Base-by-base conservation (phyloP, 37 sponge, comb jelly and placozoan genomes). In the Geodia barretti region DNA sequence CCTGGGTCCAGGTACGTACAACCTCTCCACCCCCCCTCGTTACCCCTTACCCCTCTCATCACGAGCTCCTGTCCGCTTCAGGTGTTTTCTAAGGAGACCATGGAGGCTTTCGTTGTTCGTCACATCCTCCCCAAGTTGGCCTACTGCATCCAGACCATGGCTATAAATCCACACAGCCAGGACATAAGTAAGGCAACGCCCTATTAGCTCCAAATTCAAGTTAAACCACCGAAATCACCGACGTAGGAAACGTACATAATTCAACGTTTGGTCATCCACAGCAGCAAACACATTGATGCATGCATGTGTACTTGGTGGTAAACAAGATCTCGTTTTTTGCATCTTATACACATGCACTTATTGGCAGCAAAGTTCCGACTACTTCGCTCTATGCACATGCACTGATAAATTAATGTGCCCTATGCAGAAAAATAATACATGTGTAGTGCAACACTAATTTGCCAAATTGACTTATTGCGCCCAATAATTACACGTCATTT, bases 71-170 rank as follows among this genome's bases (percentile, higher is more conserved):
- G 4, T 25, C 39, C 40, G 3, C 29, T 23, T 7, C 31, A 83
- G 73, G 73, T 85, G 17, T 83, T 96, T 83, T 79, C 95, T 39
- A 78, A 66, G 1, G 91, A 87, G 26, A 79, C 81, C 5, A 94
- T 99, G 93, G 99, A 96, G 62, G 87, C 86, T 2, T 99, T 99
- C 76, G 59, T 99, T 29, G 73, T 72, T 0, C 58, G 88, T 17
- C 89, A 88, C 19, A 96, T 99, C 41, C 54, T 96, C 0, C 99
- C 97, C 23, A 94, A 99, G 68, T 82, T 99, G 70, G 78, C 79
- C 39, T 75, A 82, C 69, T 87, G 91, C 60, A 83, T 99, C 8
- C 85, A 96, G n/a, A 59, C 80, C 3, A 81, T 99, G 54, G 88
- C 64, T 0, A 90, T 99, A 33, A 96, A 94, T 73, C 99, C 99